A percentile compares a stretch with the other conserved stretches of the same genome.
Conservation (phyloP, 2,113 vertebrate genomes). For the Platichthys stellatus region DNA sequence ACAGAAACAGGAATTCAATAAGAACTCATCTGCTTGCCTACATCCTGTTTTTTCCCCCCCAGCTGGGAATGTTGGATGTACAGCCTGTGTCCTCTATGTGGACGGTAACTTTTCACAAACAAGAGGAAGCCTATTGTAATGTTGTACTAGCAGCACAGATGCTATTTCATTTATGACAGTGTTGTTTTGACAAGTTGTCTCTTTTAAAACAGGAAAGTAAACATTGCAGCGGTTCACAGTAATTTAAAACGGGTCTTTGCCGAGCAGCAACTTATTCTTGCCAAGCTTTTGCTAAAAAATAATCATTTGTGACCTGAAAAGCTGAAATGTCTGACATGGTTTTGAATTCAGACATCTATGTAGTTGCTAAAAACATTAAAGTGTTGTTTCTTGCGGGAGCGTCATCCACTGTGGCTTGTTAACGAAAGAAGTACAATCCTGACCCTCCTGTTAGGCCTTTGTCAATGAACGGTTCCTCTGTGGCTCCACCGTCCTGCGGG, state of each 20-base stretch:
- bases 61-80: conserved; percentile 28
- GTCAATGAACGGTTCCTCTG: conserved; percentile 45
- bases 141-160: conserved; percentile 53
- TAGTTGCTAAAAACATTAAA: neutral
- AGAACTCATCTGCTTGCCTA: conserved; percentile 71
- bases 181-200: conserved; percentile 66
- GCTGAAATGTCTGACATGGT: neutral
- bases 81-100: conserved; percentile 43
- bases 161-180: conserved; percentile 35
- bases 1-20: conserved; percentile 79
- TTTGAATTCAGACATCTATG: neutral
- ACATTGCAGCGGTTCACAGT: conserved; percentile 21
- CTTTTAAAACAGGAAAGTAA: conserved; percentile 36
- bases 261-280: neutral
- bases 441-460: conserved; percentile 37
- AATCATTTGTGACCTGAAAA: conserved; percentile 18
- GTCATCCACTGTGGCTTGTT: conserved; percentile 21
- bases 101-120: conserved; percentile 52
- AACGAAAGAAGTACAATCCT: conserved; percentile 18
- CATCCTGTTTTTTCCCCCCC: conserved; percentile 41
- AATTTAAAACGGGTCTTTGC: conserved; percentile 13
- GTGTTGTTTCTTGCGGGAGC: neutral
- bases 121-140: conserved; percentile 59
- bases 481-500: conserved; percentile 35
- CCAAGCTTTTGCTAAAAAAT: neutral